These are phyloP conservation scores for Stegodyphus dumicola DNA, from an alignment of 1,140 invertebrate species.

Conservation along the genomic window DNA sequence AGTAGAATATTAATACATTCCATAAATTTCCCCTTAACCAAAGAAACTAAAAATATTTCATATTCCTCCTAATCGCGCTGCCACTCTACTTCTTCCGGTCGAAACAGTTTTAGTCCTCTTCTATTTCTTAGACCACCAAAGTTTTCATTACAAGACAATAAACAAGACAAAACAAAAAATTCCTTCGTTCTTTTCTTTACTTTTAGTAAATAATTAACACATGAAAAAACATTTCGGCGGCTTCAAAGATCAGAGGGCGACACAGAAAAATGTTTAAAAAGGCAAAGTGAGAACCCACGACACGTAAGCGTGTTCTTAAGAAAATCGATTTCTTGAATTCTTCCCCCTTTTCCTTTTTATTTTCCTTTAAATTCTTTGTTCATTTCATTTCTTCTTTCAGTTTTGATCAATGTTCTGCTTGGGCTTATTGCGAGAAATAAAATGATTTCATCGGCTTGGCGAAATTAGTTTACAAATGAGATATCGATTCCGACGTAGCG, in stretches of 20 bases:
- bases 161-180: background rate
- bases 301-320: conserved; percentile 40
- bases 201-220: conserved; percentile 52
- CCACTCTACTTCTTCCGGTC: too few relatives aligned
- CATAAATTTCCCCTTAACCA: too few relatives aligned
- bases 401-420: conserved; percentile 57
- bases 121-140: background rate
- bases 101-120: background rate
- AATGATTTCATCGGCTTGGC: conserved; percentile 55
- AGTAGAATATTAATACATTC: too few relatives aligned
- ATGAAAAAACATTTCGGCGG: conserved; percentile 22
- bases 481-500: conserved; percentile 51
- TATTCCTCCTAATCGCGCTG: too few relatives aligned
- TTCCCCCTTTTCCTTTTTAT: conserved; percentile 34
- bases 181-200: background rate
- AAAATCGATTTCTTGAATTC: conserved; percentile 46
- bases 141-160: background rate
- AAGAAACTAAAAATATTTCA: too few relatives aligned
- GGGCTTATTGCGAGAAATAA: conserved; percentile 57
- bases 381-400: conserved; percentile 58
- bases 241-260: conserved; percentile 32
- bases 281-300: background rate
- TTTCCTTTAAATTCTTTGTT: conserved; percentile 56
- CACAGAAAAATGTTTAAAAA: conserved; percentile 5
- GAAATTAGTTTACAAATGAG: conserved; percentile 60